Conservation (phyloP, 2,113 vertebrate species). For the Oceanodroma tethys region DNA sequence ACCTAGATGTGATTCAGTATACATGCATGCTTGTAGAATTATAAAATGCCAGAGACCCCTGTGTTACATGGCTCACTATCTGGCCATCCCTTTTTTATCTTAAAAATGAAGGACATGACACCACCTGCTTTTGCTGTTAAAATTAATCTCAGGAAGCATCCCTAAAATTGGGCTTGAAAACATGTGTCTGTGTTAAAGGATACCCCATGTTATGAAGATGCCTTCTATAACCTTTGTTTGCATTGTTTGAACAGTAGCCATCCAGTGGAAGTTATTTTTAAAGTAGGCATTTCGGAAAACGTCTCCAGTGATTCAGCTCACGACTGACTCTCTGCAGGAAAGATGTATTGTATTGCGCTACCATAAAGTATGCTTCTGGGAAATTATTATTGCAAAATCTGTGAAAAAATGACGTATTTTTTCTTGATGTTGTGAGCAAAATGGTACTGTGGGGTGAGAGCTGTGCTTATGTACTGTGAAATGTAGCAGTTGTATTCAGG, state of each 20-base stretch:
- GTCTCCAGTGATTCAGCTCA: background rate
- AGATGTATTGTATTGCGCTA: background rate
- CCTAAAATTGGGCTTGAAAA: background rate
- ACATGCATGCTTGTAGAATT: background rate
- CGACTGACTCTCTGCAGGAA: background rate
- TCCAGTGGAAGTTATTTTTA: background rate
- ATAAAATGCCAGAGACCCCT: background rate
- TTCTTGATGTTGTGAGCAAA: background rate
- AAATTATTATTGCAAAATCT: background rate
- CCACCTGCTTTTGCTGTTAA: background rate
- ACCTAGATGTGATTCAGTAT: background rate
- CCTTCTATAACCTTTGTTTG: background rate
- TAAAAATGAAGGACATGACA: background rate
- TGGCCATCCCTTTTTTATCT: background rate
- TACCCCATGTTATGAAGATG: background rate
- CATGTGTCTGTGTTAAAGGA: background rate
- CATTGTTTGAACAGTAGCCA: background rate
- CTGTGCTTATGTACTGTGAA: background rate
- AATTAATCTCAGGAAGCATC: background rate
- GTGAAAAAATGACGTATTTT: background rate
- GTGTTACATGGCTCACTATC: background rate
- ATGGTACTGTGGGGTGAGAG: background rate
- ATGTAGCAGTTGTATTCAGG: background rate
- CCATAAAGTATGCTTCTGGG: background rate
- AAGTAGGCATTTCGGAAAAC: background rate